Evolutionary conservation across 2,888 invertebrate species (phyloP).

Genomic region (Acleris emargana): DNA sequence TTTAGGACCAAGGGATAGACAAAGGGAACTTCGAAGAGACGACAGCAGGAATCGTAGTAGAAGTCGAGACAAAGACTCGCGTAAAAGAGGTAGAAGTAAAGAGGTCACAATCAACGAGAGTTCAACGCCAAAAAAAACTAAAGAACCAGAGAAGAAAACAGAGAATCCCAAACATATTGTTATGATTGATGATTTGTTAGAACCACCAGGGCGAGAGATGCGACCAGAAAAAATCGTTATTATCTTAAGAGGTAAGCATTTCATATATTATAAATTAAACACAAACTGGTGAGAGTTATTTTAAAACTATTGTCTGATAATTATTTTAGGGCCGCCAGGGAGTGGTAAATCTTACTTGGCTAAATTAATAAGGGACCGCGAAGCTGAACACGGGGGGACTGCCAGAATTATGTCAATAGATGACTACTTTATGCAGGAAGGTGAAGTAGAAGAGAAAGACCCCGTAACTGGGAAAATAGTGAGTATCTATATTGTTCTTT

Average conservation of each 20-base stretch:
- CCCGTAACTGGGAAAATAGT: conserved; percentile 89
- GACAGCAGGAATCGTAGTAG: conserved; percentile 54
- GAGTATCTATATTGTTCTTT: neutral
- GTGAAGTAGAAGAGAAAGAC: conserved; percentile 88
- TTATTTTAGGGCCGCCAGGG: conserved; percentile 89
- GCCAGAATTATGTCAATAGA: conserved; percentile 96
- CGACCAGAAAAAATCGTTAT: conserved; percentile 93
- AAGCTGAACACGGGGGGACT: conserved; percentile 93
- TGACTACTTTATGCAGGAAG: conserved; percentile 97
- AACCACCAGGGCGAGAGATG: conserved; percentile 90
- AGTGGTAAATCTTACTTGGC: conserved; percentile 97
- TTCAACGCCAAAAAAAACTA: conserved; percentile 53
- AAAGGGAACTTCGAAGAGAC: conserved; percentile 50
- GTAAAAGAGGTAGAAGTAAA: conserved; percentile 65
- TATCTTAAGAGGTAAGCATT: conserved; percentile 87
- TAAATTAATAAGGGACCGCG: conserved; percentile 92
- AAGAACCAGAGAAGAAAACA: conserved; percentile 50
- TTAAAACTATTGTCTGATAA: too few species aligned
- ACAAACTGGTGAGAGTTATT: too few species aligned
- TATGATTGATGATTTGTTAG: conserved; percentile 92
- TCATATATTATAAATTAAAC: neutral
- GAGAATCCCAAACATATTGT: conserved; percentile 71
- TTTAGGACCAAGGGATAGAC: conserved; percentile 43
- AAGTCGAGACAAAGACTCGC: conserved; percentile 64
- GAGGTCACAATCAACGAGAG: conserved; percentile 56